Evolutionary conservation across 2,888 invertebrate species (phyloP).

Genomic region (Catocala sponsa): DNA sequence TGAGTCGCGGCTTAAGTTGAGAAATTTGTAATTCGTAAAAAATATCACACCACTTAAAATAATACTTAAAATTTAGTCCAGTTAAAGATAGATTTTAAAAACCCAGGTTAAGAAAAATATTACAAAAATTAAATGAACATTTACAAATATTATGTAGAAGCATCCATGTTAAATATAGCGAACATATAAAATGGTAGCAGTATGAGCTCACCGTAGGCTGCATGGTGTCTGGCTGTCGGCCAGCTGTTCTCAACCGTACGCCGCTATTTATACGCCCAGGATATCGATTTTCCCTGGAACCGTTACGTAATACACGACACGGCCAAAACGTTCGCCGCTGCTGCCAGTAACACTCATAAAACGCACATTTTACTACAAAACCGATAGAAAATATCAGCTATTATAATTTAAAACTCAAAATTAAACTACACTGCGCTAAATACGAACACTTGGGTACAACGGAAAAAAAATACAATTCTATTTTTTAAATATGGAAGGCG

Average conservation of each 20-base stretch:
- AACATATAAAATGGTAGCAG: slow-evolving; percentile 20
- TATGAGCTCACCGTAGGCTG: slow-evolving; percentile 78
- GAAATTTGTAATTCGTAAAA: too few species aligned
- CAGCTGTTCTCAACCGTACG: slow-evolving; percentile 82
- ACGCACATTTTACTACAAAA: slow-evolving; percentile 59
- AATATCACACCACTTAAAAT: too few species aligned
- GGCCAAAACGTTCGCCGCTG: slow-evolving; percentile 70
- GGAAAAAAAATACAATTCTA: slow-evolving; percentile 21
- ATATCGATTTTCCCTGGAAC: slow-evolving; percentile 85
- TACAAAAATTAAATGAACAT: not conserved
- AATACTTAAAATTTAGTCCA: too few species aligned
- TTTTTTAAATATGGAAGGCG: slow-evolving; percentile 64
- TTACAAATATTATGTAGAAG: slow-evolving; percentile 7
- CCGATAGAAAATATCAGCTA: slow-evolving; percentile 46
- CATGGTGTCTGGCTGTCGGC: slow-evolving; percentile 77
- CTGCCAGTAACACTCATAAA: slow-evolving; percentile 69
- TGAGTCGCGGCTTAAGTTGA: too few species aligned
- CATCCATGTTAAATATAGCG: slow-evolving; percentile 12
- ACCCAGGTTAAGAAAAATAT: too few species aligned
- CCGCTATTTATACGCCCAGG: slow-evolving; percentile 83
- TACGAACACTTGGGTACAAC: slow-evolving; percentile 6
- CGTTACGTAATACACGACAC: slow-evolving; percentile 82
- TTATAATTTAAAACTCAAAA: slow-evolving; percentile 26
- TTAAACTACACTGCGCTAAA: slow-evolving; percentile 22
- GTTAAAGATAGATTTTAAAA: too few species aligned